Evolutionary conservation across 2,797 vertebrate genomes (phyloP).

Genomic region (Sparus aurata): DNA sequence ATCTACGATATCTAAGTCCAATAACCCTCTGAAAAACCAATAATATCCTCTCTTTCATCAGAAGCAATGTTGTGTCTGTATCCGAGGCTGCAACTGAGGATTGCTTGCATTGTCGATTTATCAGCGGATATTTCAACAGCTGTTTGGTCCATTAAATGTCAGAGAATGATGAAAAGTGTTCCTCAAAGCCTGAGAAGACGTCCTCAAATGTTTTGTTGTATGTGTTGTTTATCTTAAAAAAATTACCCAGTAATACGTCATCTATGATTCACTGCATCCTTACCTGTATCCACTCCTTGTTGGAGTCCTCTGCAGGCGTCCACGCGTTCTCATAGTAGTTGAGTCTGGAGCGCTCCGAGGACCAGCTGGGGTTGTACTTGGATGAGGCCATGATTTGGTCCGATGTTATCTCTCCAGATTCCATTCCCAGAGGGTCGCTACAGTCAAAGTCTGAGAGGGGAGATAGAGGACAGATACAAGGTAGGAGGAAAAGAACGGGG

Average conservation of each 20-base stretch:
- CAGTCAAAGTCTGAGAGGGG: constrained; percentile 92
- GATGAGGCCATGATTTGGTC: constrained; percentile 96
- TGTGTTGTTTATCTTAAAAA: too few relatives aligned
- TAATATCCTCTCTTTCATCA: not conserved
- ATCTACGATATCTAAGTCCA: not conserved
- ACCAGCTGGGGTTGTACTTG: constrained; percentile 96
- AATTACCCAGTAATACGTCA: too few relatives aligned
- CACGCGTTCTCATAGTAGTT: constrained; percentile 98
- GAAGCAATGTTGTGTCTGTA: not conserved
- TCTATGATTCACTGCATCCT: too few relatives aligned
- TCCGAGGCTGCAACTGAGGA: too few relatives aligned
- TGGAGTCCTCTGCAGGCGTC: constrained; percentile 95
- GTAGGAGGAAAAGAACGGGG: not conserved
- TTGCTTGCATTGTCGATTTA: too few relatives aligned
- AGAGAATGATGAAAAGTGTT: too few relatives aligned
- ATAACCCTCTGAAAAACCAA: not conserved
- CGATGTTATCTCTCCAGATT: constrained; percentile 95
- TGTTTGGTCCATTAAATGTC: too few relatives aligned
- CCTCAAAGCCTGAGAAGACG: too few relatives aligned
- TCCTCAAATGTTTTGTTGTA: too few relatives aligned
- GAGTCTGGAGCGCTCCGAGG: constrained; percentile 94
- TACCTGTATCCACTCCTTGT: constrained; percentile 99
- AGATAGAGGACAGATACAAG: not conserved
- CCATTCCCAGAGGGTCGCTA: constrained; percentile 95
- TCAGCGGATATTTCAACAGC: too few relatives aligned